These are phyloP conservation scores for Melanaphis sacchari DNA, from an alignment of 1,140 invertebrate genomes.

Conservation along the genomic window DNA sequence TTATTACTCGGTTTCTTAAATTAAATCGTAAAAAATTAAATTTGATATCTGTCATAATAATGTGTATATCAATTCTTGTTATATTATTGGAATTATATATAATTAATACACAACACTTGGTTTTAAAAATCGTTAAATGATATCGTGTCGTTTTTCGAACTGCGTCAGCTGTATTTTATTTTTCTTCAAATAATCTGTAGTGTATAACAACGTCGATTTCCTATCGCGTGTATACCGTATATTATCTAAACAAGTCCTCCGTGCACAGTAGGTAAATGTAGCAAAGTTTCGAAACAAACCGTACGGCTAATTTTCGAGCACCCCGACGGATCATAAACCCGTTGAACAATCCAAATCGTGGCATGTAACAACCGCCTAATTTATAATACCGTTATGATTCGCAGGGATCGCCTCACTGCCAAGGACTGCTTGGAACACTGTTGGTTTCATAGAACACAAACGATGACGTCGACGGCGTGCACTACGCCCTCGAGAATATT, in stretches of 20 bases:
- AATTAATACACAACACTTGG: neutral
- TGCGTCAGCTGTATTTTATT: neutral
- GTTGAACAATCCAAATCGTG: neutral
- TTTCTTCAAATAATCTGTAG: neutral
- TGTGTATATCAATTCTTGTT: neutral
- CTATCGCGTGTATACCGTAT: neutral
- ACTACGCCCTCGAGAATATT: neutral
- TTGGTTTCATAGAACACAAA: slow-evolving; percentile 66
- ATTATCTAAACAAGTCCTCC: neutral
- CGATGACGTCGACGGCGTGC: neutral
- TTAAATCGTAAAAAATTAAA: neutral
- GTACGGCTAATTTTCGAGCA: neutral
- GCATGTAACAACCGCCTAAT: neutral
- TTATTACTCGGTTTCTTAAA: neutral
- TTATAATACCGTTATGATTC: neutral
- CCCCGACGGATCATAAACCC: neutral
- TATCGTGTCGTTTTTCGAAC: rapidly evolving
- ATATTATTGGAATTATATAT: neutral
- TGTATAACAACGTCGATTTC: neutral
- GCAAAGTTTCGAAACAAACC: neutral
- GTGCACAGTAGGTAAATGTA: neutral
- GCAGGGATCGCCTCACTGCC: slow-evolving; percentile 70
- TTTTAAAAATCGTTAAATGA: neutral
- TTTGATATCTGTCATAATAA: neutral
- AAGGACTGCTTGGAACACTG: slow-evolving; percentile 71